Percentiles rank a stretch among this genome's conserved stretches.
Conservation (phyloP, 2,888 invertebrate genomes). For the Scrobipalpa atriplicella region DNA sequence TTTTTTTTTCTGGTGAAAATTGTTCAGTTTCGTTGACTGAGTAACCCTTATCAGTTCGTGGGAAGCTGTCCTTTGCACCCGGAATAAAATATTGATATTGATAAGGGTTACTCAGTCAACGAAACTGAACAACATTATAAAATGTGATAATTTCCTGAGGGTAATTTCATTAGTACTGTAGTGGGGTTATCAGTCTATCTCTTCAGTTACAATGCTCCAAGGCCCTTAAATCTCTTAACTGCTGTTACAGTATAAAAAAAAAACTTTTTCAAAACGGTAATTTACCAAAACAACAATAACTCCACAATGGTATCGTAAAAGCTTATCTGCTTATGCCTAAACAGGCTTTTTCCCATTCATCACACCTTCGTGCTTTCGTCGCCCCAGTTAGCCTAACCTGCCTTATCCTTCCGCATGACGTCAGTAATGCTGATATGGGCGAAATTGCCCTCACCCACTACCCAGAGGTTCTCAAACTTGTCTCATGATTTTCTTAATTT, state of each 20-base stretch:
- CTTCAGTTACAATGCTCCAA: too few species aligned
- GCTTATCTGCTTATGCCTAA: not conserved
- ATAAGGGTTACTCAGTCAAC: too few species aligned
- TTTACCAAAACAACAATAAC: not conserved
- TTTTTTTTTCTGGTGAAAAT: too few species aligned
- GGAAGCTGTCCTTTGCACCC: too few species aligned
- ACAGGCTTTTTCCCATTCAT: constrained; percentile 16
- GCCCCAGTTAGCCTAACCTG: constrained; percentile 51
- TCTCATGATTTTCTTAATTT: not conserved
- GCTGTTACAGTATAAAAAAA: not conserved
- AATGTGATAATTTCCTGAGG: too few species aligned
- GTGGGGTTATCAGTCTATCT: too few species aligned
- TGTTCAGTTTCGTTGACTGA: too few species aligned
- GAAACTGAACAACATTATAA: too few species aligned
- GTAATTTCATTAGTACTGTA: too few species aligned
- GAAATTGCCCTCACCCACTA: constrained; percentile 78
- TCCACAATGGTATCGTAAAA: not conserved
- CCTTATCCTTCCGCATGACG: constrained; percentile 71
- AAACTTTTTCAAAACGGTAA: not conserved
- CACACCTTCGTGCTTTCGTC: constrained; percentile 42
- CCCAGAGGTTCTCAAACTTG: constrained; percentile 26
- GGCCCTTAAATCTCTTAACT: too few species aligned
- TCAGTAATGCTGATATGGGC: constrained; percentile 69
- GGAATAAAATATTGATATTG: too few species aligned
- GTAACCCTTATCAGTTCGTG: too few species aligned